phyloP scores from a whole-genome alignment of 2,797 vertebrate genomes.

The Esox masquinongy region DNA sequence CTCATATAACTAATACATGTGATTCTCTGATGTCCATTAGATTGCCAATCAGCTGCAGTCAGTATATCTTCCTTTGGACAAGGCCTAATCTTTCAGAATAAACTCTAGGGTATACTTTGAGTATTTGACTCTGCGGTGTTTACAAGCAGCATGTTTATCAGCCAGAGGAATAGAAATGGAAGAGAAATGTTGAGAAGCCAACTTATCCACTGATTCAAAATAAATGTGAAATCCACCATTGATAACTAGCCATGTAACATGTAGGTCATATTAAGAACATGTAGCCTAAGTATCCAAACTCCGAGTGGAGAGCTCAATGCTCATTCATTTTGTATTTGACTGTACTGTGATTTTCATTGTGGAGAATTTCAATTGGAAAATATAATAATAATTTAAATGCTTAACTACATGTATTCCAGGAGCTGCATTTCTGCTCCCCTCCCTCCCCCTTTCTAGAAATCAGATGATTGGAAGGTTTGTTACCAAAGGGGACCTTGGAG shows the following conservation, averaged over 20 bases:
- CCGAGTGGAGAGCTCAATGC: neutral
- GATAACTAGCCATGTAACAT: neutral
- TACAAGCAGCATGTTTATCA: too few relatives aligned
- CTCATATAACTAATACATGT: too few relatives aligned
- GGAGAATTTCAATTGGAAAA: neutral
- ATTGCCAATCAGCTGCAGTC: too few relatives aligned
- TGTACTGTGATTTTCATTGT: neutral
- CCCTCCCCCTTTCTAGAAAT: neutral
- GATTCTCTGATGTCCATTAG: too few relatives aligned
- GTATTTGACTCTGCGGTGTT: too few relatives aligned
- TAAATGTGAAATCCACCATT: neutral
- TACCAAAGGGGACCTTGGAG: neutral
- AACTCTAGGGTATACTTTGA: too few relatives aligned
- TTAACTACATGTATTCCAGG: neutral
- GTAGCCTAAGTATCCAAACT: neutral
- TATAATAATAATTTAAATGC: neutral
- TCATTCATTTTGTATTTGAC: neutral
- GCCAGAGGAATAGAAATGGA: too few relatives aligned
- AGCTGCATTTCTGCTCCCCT: neutral
- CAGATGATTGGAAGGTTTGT: neutral
- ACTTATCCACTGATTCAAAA: neutral
- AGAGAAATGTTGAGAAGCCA: too few relatives aligned
- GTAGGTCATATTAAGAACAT: neutral
- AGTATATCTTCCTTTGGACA: too few relatives aligned
- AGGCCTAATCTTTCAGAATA: too few relatives aligned